A percentile compares a stretch with the other conserved stretches of the same genome.
Evolutionary conservation across 2,797 vertebrate genomes (phyloP).

Genomic region (Nothura maculosa): DNA sequence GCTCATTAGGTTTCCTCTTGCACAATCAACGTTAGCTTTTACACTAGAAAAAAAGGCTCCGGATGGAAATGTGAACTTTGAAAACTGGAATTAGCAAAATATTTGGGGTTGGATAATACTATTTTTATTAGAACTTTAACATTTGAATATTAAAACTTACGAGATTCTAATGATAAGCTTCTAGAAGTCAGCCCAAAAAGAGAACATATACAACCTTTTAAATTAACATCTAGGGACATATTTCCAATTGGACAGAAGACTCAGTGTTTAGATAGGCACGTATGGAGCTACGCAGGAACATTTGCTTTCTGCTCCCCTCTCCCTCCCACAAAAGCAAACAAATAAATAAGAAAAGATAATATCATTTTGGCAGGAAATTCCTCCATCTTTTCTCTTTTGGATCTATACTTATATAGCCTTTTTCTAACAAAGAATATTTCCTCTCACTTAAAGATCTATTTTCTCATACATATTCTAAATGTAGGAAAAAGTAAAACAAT

Average conservation of each 20-base stretch:
- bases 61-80: not conserved
- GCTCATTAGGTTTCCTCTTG: not conserved
- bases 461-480: not conserved
- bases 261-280: not conserved
- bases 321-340: not conserved
- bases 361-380: not conserved
- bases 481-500: not conserved
- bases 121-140: not conserved
- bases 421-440: not conserved
- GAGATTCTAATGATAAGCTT: not conserved
- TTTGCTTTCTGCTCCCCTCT: not conserved
- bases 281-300: rapidly evolving
- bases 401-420: not conserved
- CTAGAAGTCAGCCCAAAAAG: not conserved
- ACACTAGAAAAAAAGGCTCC: not conserved
- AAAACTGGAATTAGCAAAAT: not conserved
- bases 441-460: not conserved
- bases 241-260: not conserved
- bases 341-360: not conserved
- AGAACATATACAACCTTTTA: not conserved
- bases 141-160: not conserved
- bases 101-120: not conserved
- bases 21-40: not conserved
- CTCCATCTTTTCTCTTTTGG: not conserved
- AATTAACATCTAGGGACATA: not conserved